phyloP scores from a whole-genome alignment of 1,140 invertebrate genomes.

The Euschistus heros region DNA sequence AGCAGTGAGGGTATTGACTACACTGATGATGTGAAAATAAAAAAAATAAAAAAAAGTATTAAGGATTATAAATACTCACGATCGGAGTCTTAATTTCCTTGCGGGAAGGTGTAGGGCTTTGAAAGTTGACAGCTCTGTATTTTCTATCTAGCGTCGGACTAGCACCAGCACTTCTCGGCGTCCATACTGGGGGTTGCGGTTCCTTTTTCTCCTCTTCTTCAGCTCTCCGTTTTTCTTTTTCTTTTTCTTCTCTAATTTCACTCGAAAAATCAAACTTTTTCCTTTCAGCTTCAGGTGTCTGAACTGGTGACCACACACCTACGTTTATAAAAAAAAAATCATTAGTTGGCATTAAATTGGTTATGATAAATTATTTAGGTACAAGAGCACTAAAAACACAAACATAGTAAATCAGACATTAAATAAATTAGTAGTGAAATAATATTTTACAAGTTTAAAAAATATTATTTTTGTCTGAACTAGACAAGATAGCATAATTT shows the following conservation, averaged over 20 bases:
- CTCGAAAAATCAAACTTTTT: conserved; percentile 26
- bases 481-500: too few species aligned
- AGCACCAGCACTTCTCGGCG: conserved; percentile 51
- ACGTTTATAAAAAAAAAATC: background rate
- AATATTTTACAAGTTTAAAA: too few species aligned
- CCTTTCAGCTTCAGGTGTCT: conserved; percentile 30
- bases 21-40: background rate
- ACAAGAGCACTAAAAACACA: too few species aligned
- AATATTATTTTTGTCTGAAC: too few species aligned
- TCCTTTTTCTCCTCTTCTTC: conserved; percentile 22
- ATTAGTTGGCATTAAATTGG: too few species aligned
- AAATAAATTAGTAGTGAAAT: too few species aligned
- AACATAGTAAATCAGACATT: too few species aligned
- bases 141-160: conserved; percentile 53
- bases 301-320: conserved; percentile 40
- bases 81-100: conserved; percentile 29
- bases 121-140: conserved; percentile 66
- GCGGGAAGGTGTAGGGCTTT: conserved; percentile 52
- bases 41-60: background rate
- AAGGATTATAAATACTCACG: too few species aligned
- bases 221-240: conserved; percentile 16
- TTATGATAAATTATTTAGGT: too few species aligned
- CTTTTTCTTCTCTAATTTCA: conserved; percentile 18
- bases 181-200: conserved; percentile 58
- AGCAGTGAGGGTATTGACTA: background rate